phyloP scores from a whole-genome alignment of 2,888 invertebrate species.

The Epinotia bilunana region DNA sequence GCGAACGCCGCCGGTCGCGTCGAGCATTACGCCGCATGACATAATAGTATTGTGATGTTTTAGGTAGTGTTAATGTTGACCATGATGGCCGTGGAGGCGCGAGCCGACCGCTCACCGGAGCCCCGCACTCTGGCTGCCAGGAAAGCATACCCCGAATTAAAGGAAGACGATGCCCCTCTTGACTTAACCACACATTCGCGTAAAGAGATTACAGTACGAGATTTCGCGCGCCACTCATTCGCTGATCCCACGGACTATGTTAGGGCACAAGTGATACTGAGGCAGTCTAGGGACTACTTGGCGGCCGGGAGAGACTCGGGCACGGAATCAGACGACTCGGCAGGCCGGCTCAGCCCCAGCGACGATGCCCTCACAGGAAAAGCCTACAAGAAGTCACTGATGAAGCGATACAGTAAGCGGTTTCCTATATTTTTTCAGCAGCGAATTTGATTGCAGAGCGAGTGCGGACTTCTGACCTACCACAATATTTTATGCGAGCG shows the following conservation, averaged over 20 bases:
- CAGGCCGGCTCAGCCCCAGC: slow-evolving; percentile 86
- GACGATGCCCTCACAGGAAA: slow-evolving; percentile 80
- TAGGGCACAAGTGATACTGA: slow-evolving; percentile 78
- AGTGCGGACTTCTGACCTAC: slow-evolving; percentile 32
- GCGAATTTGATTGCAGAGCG: slow-evolving; percentile 26
- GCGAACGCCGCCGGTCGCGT: slow-evolving; percentile 80
- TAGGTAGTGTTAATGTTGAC: slow-evolving; percentile 75
- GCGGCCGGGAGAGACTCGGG: slow-evolving; percentile 87
- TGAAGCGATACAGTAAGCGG: slow-evolving; percentile 97
- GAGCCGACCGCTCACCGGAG: slow-evolving; percentile 70
- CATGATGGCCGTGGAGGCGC: slow-evolving; percentile 83
- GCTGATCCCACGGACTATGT: slow-evolving; percentile 81
- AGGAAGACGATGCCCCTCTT: slow-evolving; percentile 87
- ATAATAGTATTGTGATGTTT: slow-evolving; percentile 79
- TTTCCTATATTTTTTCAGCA: slow-evolving; percentile 33
- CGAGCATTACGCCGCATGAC: slow-evolving; percentile 78
- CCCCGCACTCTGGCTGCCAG: slow-evolving; percentile 81
- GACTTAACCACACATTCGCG: slow-evolving; percentile 88
- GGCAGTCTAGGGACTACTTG: slow-evolving; percentile 81
- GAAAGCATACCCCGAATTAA: slow-evolving; percentile 78
- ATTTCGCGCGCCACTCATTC: slow-evolving; percentile 79
- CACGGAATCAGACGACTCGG: slow-evolving; percentile 92
- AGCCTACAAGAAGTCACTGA: slow-evolving; percentile 96
- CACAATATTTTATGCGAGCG: slow-evolving; percentile 18
- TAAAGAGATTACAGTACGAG: slow-evolving; percentile 79